Conservation (phyloP, 2,113 vertebrate species). For the Nettapus auritus region DNA sequence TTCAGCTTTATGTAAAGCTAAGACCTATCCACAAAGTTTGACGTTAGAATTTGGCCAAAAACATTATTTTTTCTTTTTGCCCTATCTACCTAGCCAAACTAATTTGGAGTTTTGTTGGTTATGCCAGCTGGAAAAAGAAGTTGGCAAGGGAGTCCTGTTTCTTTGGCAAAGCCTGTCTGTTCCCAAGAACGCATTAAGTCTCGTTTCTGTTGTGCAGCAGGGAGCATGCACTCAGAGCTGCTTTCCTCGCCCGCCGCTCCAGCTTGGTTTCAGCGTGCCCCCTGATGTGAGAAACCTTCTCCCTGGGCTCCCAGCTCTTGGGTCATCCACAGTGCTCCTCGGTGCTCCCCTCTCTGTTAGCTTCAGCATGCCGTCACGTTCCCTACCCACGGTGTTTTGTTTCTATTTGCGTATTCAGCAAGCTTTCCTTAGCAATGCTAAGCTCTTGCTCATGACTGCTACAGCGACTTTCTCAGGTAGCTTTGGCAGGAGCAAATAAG, state of each 20-base stretch:
- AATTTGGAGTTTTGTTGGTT: slow-evolving; percentile 35
- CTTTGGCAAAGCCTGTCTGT: slow-evolving; percentile 3
- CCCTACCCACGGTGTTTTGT: neutral
- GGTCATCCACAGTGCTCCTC: neutral
- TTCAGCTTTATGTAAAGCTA: neutral
- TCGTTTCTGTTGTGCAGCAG: slow-evolving; percentile 20
- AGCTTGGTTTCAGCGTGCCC: neutral
- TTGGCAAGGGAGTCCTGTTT: neutral
- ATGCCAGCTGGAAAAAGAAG: slow-evolving; percentile 37
- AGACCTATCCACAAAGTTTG: slow-evolving; percentile 2
- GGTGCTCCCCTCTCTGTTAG: neutral
- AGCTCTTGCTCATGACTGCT: neutral
- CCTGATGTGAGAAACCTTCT: neutral
- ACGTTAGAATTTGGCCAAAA: neutral
- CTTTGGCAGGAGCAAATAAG: neutral
- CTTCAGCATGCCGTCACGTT: neutral
- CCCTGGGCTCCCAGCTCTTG: neutral
- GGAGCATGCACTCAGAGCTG: neutral
- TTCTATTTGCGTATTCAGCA: neutral
- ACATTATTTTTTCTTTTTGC: slow-evolving; percentile 35
- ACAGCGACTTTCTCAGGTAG: neutral
- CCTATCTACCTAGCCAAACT: slow-evolving; percentile 41
- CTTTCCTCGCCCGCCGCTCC: neutral
- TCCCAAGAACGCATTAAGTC: slow-evolving; percentile 9
- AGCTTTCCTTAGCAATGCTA: neutral